A percentile compares a stretch with the other conserved stretches of the same genome.
Conservation (phyloP, 2,113 vertebrate genomes). For the Lynx canadensis region DNA sequence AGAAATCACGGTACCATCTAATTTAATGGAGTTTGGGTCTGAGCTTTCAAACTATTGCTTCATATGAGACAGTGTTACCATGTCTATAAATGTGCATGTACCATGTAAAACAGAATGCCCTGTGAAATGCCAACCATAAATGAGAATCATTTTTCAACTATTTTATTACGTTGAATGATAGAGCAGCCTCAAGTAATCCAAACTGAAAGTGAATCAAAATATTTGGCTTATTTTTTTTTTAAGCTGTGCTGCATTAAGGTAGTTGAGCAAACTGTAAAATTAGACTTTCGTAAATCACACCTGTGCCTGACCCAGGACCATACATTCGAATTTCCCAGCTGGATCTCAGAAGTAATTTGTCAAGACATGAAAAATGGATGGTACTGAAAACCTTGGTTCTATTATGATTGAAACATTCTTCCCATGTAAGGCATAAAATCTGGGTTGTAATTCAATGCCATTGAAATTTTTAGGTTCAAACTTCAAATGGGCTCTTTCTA, state of each 20-base stretch:
- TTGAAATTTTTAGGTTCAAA: not conserved
- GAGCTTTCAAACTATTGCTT: not conserved
- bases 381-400: not conserved
- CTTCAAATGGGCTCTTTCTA: not conserved
- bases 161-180: not conserved
- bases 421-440: not conserved
- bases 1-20: not conserved
- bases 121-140: not conserved
- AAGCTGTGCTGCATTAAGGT: not conserved
- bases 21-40: not conserved
- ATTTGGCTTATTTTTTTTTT: not conserved
- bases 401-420: not conserved
- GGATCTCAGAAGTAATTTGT: not conserved
- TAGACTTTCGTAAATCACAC: not conserved
- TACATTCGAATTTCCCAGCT: not conserved
- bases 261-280: not conserved
- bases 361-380: not conserved
- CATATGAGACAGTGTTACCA: not conserved
- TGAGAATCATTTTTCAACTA: not conserved
- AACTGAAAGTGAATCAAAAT: constrained; percentile 7
- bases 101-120: not conserved
- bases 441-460: not conserved
- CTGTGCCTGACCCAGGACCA: not conserved
- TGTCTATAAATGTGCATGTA: not conserved
- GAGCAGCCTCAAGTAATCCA: not conserved